Base-by-base conservation (phyloP, 1,140 invertebrate genomes). In the Drosophila triauraria region DNA sequence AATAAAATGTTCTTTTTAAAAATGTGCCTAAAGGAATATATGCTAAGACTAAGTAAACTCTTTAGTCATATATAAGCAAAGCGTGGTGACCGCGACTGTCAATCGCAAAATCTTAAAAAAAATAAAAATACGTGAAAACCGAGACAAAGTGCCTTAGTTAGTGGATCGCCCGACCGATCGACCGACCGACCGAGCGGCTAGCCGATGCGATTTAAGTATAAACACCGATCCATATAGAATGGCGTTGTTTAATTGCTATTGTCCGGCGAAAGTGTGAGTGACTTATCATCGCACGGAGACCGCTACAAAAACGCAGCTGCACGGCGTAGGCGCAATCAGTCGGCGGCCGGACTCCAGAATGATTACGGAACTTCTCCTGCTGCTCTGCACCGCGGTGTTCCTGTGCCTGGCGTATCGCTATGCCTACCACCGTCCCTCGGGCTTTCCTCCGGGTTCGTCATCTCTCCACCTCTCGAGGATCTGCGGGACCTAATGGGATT, bases 391-490 rank as follows among this genome's bases (percentile, higher is more conserved):
- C 7, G 50, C 75, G 4, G 48, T 69, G 40, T 74, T 76, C 15
- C 7, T 92, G 9, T 87, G 75, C 54, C 67, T 74, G 10, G 75
- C 58, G 1, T 92, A 92, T 62, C 77, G 76, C 60, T 92, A 91
- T 80, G 83, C 72, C 1, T 48, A 75, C 30, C 54, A 38, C 6
- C 78, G 82, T 30, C 80, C 91, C 6, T 42, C 43, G 15, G 82
- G 82, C 43, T 92, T 92, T 74, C 91, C 91, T 4, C 91, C 91
- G 8, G 91, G 91, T 92, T 56, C 68, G 82, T 67, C 42, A 43
- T 32, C 15, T 40, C 35, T 13, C 15, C 12, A 4, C 20, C 4
- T 9, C 32, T 4, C 10, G 4, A 27, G 32, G 51, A 59, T 42
- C 53, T n/a, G 2, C 40, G 44, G 17, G 15, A 27, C 35, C 54